These are phyloP conservation scores for Parochlus steinenii DNA, from an alignment of 2,888 invertebrate species.

Conservation along the genomic window DNA sequence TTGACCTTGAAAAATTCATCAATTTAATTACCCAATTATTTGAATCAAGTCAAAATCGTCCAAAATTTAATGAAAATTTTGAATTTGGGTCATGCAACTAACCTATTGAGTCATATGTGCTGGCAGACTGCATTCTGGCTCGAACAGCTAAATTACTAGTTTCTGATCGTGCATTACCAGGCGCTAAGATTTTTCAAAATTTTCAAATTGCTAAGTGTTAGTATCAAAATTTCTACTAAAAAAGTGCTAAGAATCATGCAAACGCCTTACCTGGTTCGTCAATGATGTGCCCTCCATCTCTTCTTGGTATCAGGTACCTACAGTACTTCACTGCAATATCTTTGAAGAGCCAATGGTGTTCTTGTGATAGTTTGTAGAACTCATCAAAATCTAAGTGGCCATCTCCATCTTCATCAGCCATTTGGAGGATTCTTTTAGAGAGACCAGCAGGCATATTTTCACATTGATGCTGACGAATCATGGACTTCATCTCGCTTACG, in stretches of 20 bases:
- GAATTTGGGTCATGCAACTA: no score
- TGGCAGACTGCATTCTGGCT: no score
- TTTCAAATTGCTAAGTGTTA: no score
- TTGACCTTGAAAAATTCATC: no score
- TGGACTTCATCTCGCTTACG: constrained; percentile 39
- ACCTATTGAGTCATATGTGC: no score
- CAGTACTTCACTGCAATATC: constrained; percentile 25
- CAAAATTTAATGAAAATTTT: no score
- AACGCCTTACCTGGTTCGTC: constrained; percentile 23
- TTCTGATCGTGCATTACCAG: no score
- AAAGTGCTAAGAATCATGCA: background rate
- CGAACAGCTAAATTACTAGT: no score
- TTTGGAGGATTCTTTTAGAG: constrained; percentile 45
- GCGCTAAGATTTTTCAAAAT: no score
- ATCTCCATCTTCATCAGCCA: constrained; percentile 45
- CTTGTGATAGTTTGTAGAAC: constrained; percentile 44
- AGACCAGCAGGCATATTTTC: constrained; percentile 51
- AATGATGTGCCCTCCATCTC: constrained; percentile 23
- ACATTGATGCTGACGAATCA: constrained; percentile 25
- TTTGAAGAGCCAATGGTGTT: constrained; percentile 32
- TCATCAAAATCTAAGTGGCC: constrained; percentile 49
- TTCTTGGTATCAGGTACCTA: constrained; percentile 24
- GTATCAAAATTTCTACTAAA: background rate
- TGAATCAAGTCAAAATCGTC: no score
- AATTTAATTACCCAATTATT: no score